Percentiles rank a stretch among this genome's conserved stretches.
phyloP scores from a whole-genome alignment of 2,888 invertebrate species.

The Pachymerium ferrugineum region DNA sequence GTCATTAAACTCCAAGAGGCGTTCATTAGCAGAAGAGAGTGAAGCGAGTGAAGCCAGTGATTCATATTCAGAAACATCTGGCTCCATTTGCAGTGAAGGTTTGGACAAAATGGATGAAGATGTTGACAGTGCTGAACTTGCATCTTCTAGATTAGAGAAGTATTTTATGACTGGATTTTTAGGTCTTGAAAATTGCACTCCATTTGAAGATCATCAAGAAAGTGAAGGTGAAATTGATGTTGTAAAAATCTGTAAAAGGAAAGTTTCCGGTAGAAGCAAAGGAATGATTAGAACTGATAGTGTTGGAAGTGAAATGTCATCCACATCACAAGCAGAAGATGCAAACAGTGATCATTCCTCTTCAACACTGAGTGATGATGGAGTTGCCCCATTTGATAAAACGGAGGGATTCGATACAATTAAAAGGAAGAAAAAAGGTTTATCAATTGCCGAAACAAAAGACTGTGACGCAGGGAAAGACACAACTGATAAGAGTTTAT shows the following conservation, averaged over 20 bases:
- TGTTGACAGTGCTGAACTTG: conserved; percentile 65
- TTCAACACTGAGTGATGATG: conserved; percentile 29
- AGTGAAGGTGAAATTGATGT: conserved; percentile 73
- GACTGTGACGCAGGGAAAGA: not conserved
- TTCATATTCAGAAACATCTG: conserved; percentile 58
- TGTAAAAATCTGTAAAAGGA: not conserved
- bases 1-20: not conserved
- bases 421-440: conserved; percentile 67
- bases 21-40: conserved; percentile 41
- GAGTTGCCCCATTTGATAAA: conserved; percentile 45
- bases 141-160: conserved; percentile 78
- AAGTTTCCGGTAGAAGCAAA: conserved; percentile 43
- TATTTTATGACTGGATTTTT: conserved; percentile 61
- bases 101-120: conserved; percentile 55
- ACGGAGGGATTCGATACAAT: conserved; percentile 71
- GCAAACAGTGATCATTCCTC: not conserved
- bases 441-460: not conserved
- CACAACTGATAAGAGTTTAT: not conserved
- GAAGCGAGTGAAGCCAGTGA: conserved; percentile 45
- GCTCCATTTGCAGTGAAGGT: conserved; percentile 73
- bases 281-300: conserved; percentile 71
- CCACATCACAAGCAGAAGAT: not conserved
- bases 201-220: conserved; percentile 57
- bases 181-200: conserved; percentile 38
- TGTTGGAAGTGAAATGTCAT: conserved; percentile 45